Evolutionary conservation across 2,797 vertebrate genomes (phyloP).

Genomic region (Halcyon leucocephala): DNA sequence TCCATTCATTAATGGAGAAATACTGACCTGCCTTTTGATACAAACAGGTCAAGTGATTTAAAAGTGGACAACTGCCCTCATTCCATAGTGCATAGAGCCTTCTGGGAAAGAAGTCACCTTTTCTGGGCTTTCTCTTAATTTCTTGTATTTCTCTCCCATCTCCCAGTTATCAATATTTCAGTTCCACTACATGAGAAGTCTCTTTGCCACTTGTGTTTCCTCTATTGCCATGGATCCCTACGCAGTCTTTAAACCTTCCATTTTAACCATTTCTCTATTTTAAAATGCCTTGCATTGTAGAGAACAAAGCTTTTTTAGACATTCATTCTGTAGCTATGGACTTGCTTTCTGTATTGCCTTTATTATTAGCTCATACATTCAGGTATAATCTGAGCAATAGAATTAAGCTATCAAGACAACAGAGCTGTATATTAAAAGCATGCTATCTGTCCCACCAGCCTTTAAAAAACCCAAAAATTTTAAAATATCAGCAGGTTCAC

Average conservation of each 20-base stretch:
- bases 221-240: neutral
- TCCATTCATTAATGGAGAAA: neutral
- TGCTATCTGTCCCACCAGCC: conserved; percentile 6
- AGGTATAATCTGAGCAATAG: conserved; percentile 58
- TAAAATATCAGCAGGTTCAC: conserved; percentile 12
- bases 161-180: neutral
- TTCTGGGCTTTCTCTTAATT: neutral
- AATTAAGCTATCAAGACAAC: conserved; percentile 37
- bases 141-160: neutral
- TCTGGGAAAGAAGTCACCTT: neutral
- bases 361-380: conserved; percentile 11
- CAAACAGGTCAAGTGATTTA: neutral
- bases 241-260: neutral
- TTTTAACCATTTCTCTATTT: conserved; percentile 20
- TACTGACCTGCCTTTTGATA: neutral
- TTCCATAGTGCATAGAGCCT: neutral
- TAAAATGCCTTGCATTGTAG: neutral
- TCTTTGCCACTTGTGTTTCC: neutral
- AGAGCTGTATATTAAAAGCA: conserved; percentile 65
- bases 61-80: neutral
- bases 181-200: neutral
- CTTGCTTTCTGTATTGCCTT: neutral
- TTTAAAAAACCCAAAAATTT: neutral
- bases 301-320: conserved; percentile 20
- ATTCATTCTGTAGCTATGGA: neutral